Evolutionary conservation across 2,113 vertebrate species (phyloP).

Genomic region (Scomber japonicus): DNA sequence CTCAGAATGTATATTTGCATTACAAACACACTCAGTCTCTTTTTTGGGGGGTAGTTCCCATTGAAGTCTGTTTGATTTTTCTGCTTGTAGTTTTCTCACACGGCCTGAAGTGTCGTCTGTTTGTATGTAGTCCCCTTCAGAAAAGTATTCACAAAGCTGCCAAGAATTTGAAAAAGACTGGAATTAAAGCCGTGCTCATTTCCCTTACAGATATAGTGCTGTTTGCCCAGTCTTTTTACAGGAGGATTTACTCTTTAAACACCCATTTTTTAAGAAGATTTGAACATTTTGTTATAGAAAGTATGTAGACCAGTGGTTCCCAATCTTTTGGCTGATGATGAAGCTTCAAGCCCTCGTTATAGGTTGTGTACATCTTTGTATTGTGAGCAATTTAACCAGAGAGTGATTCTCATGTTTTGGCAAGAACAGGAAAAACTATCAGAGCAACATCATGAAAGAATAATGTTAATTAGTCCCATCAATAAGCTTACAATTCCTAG

Average conservation of each 20-base stretch:
- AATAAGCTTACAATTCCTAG: neutral
- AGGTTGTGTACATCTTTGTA: no score
- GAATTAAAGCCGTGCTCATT: conserved; percentile 28
- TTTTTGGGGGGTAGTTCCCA: conserved; percentile 9
- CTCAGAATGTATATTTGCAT: conserved; percentile 61
- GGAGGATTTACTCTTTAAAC: conserved; percentile 8
- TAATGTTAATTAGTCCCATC: neutral
- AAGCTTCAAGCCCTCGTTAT: neutral
- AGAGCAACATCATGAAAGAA: no score
- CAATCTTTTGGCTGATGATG: neutral
- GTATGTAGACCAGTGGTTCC: neutral
- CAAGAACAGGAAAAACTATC: no score
- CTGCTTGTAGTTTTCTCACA: conserved; percentile 50
- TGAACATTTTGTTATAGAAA: neutral
- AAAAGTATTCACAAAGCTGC: conserved; percentile 33
- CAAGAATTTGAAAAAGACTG: neutral
- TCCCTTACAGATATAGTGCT: conserved; percentile 18
- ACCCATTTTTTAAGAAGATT: neutral
- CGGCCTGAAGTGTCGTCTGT: conserved; percentile 15
- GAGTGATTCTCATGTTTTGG: neutral
- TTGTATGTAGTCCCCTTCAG: conserved; percentile 35
- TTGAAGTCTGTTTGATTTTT: conserved; percentile 48
- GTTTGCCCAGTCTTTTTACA: conserved; percentile 16
- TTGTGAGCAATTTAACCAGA: neutral
- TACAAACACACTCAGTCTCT: conserved; percentile 51